Conservation (phyloP, 2,797 vertebrate genomes). For the Monodelphis domestica region DNA sequence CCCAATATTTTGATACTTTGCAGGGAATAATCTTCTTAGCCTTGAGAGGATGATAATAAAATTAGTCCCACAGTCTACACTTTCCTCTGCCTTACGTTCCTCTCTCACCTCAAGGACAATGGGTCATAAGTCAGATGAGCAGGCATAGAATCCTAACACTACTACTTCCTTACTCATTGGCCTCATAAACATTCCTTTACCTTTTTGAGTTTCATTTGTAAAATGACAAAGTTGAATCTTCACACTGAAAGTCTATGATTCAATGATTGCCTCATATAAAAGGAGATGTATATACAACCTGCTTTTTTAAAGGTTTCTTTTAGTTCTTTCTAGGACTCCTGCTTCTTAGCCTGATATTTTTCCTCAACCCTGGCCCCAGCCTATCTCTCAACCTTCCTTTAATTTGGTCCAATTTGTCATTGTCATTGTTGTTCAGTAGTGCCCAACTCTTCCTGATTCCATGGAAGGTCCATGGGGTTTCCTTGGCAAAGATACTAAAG, state of each 20-base stretch:
- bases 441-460: background rate
- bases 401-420: background rate
- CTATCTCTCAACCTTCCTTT: background rate
- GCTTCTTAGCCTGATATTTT: background rate
- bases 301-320: background rate
- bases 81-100: background rate
- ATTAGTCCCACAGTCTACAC: background rate
- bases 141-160: background rate
- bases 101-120: background rate
- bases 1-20: background rate
- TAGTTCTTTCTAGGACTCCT: background rate
- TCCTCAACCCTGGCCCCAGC: background rate
- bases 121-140: background rate
- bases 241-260: background rate
- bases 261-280: background rate
- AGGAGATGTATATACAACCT: background rate
- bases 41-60: background rate
- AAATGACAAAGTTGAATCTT: background rate
- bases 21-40: background rate
- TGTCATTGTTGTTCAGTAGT: background rate
- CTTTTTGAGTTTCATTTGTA: background rate
- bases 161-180: background rate
- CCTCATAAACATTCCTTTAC: background rate
- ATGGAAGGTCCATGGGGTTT: background rate
- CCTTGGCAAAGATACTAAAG: background rate